These are phyloP conservation scores for Malurus leucopterus DNA, from an alignment of 2,797 vertebrate genomes.

Conservation along the genomic window DNA sequence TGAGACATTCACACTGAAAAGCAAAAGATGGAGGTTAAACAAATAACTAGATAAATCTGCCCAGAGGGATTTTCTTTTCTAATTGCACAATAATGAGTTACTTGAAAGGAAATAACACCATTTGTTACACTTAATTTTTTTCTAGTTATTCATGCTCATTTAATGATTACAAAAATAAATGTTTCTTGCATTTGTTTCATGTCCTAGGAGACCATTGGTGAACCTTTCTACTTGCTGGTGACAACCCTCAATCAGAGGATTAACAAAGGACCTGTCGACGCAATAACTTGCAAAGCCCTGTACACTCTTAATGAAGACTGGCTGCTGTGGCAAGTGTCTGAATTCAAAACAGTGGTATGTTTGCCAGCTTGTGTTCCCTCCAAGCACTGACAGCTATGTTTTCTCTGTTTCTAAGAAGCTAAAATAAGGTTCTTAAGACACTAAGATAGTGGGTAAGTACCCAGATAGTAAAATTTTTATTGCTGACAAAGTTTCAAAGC, in stretches of 20 bases:
- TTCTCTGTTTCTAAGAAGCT: not conserved
- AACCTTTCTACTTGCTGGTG: constrained; percentile 89
- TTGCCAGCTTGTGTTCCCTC: not conserved
- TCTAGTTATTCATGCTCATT: not conserved
- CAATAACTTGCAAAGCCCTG: constrained; percentile 89
- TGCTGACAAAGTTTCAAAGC: not conserved
- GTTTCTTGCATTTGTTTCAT: not conserved
- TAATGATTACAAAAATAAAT: not conserved
- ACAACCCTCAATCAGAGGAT: constrained; percentile 90
- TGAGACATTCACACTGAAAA: constrained; percentile 6
- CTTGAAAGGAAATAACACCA: not conserved
- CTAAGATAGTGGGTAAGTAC: not conserved
- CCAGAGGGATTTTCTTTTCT: not conserved
- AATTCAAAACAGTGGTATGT: constrained; percentile 87
- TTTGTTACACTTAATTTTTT: not conserved
- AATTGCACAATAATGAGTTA: not conserved
- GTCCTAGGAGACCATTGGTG: constrained; percentile 90
- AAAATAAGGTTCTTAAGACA: not conserved
- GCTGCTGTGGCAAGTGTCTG: constrained; percentile 92
- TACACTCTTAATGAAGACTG: constrained; percentile 96
- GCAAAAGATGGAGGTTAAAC: constrained; percentile 25
- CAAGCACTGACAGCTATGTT: not conserved
- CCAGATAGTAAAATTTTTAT: not conserved
- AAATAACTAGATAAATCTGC: constrained; percentile 8
- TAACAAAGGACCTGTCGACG: constrained; percentile 90